Base-by-base conservation (phyloP, 2,888 invertebrate genomes). In the Microctonus aethiopoides region DNA sequence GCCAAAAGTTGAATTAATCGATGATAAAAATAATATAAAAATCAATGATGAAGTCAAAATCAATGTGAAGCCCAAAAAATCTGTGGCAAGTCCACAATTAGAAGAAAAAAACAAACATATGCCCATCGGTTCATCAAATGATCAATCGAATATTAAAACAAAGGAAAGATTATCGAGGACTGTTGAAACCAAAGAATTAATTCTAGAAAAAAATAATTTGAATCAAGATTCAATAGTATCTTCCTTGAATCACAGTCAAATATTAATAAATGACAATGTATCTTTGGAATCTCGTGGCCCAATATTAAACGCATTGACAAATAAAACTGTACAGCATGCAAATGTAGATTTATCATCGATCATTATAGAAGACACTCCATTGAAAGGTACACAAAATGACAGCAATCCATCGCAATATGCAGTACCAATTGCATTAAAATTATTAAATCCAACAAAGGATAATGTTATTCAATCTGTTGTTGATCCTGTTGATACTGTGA, bases 351-450 rank as follows among this genome's bases (percentile, higher is more conserved):
- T 29, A 0, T 13, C 10, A 70, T 41, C 78, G 67, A 60, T 78
- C 75, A 60, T 71, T 78, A 73, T 78, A 72, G 74, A 81, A 76
- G 70, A 81, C 78, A 70, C 57, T 32, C 87, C 66, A 7, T 68
- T 67, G 52, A 41, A 56, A 36, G 65, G 62, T 62, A 46, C 16
- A 67, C 32, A 24, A 41, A 67, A 59, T 34, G 41, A 56, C 26
- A 54, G 70, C 75, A 64, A 74, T 74, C 59, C 26, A 29, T 52
- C 71, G 39, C 66, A 78, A 39, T 74, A 76, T 62, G 75, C 76
- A 0, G 63, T 85, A 29, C 85, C 84, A 2, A 83, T 85, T 71
- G 82, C 80, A 0, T 70, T 83, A 29, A 79, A 80, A 70, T 80
- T 84, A 78, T 78, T 75, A 10, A 83, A 83, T 72, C 79, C 82